A percentile compares a stretch with the other conserved stretches of the same genome.
Conservation (phyloP, 2,113 vertebrate genomes). For the Rhea americana region DNA sequence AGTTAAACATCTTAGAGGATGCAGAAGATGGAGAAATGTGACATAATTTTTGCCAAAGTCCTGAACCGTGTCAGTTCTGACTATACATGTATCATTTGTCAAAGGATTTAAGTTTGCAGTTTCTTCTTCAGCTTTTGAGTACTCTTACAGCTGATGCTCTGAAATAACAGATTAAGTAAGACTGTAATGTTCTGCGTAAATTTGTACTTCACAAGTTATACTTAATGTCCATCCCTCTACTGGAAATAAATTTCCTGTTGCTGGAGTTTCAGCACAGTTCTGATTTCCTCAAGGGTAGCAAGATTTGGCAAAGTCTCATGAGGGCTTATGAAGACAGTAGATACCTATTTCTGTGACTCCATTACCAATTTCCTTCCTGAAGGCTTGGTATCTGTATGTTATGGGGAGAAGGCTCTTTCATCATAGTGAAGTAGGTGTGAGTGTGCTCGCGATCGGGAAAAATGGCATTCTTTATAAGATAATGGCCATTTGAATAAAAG, state of each 20-base stretch:
- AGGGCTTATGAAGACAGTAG: background rate
- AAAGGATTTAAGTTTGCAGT: background rate
- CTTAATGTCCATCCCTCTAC: background rate
- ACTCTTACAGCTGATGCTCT: background rate
- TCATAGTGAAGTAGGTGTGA: background rate
- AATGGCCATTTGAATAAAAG: background rate
- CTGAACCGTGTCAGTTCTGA: background rate
- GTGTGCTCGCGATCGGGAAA: background rate
- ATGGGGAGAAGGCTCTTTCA: background rate
- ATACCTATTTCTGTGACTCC: background rate
- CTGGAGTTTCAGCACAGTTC: background rate
- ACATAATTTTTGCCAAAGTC: background rate
- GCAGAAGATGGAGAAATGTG: background rate
- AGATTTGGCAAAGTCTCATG: background rate
- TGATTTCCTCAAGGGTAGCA: background rate
- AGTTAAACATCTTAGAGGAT: background rate
- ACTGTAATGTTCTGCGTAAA: background rate
- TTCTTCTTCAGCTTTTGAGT: background rate
- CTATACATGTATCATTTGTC: accelerated
- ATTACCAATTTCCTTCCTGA: background rate
- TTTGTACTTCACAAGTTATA: background rate
- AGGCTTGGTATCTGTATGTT: background rate
- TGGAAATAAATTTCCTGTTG: background rate
- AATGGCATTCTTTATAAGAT: background rate
- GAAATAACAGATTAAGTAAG: background rate